Percentiles rank a stretch among this genome's conserved stretches.
These are phyloP conservation scores for Hipposideros armiger DNA, from an alignment of 2,113 vertebrate species.

Conservation along the genomic window DNA sequence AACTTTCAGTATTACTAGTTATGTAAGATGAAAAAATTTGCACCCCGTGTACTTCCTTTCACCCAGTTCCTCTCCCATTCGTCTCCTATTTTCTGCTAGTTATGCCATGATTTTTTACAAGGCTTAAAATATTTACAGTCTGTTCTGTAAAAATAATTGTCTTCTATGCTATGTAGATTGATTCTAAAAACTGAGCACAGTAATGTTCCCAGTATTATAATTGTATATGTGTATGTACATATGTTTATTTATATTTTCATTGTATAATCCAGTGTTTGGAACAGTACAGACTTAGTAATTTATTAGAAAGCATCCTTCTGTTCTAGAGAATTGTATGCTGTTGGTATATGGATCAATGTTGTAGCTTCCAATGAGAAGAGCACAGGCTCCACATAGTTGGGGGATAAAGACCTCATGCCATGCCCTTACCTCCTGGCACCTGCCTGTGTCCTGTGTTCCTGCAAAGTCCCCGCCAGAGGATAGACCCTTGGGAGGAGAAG, in stretches of 20 bases:
- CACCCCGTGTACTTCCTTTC: neutral
- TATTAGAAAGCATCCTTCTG: neutral
- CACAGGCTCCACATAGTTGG: neutral
- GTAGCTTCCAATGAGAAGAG: neutral
- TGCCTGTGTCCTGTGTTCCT: neutral
- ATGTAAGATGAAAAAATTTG: neutral
- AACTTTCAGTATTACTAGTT: neutral
- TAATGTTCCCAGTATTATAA: neutral
- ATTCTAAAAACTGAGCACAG: neutral
- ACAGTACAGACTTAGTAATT: neutral
- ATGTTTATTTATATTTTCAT: constrained; percentile 19
- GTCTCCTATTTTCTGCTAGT: neutral
- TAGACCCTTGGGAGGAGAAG: neutral
- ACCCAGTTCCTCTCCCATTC: neutral
- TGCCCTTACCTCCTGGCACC: too few species aligned
- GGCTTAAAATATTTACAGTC: neutral
- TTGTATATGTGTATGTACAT: neutral
- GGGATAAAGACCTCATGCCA: too few species aligned
- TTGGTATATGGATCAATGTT: neutral
- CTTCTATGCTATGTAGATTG: neutral
- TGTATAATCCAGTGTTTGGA: neutral
- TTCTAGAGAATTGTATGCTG: neutral
- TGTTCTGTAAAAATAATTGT: constrained; percentile 16
- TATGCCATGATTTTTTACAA: neutral
- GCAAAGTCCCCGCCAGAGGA: neutral